Conservation (phyloP, 1,140 invertebrate genomes). For the Drosophila subobscura region DNA sequence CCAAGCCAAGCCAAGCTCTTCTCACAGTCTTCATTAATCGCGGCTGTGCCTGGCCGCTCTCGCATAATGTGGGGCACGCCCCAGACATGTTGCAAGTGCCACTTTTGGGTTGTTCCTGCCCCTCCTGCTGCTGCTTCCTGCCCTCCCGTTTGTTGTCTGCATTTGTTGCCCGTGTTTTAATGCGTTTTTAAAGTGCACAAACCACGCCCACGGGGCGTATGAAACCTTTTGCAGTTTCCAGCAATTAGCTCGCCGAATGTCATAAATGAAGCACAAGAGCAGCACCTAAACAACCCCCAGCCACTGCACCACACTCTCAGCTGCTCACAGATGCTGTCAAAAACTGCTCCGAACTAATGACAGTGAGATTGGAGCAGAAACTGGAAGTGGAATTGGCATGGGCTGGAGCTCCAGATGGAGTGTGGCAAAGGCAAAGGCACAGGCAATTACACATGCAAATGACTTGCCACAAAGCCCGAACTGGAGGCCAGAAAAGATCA, state of each 20-base stretch:
- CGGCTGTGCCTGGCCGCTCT: too few relatives aligned
- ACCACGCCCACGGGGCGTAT: constrained; percentile 56
- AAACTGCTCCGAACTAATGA: constrained; percentile 50
- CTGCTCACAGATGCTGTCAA: constrained; percentile 58
- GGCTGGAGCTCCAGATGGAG: background rate
- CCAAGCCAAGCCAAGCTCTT: background rate
- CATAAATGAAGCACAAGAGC: constrained; percentile 46
- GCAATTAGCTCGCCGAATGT: constrained; percentile 63
- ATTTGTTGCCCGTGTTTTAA: constrained; percentile 57
- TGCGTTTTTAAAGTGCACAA: constrained; percentile 64
- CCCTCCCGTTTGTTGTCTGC: background rate
- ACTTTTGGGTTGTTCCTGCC: constrained; percentile 52
- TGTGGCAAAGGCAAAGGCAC: constrained; percentile 17
- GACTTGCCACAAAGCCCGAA: constrained; percentile 27
- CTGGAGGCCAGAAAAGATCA: constrained; percentile 37
- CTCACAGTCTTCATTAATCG: constrained; percentile 44
- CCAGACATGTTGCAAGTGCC: constrained; percentile 73
- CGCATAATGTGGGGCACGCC: constrained; percentile 52
- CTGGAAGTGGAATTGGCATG: constrained; percentile 20
- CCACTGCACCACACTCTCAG: constrained; percentile 28
- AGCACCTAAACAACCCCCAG: background rate
- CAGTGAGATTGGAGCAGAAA: constrained; percentile 45
- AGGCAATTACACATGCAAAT: constrained; percentile 63
- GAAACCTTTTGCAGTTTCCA: constrained; percentile 40
- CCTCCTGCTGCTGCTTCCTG: background rate